Percentiles rank a stretch among this genome's conserved stretches.
These are phyloP conservation scores for Halyomorpha halys DNA, from an alignment of 1,140 invertebrate species.

Conservation along the genomic window DNA sequence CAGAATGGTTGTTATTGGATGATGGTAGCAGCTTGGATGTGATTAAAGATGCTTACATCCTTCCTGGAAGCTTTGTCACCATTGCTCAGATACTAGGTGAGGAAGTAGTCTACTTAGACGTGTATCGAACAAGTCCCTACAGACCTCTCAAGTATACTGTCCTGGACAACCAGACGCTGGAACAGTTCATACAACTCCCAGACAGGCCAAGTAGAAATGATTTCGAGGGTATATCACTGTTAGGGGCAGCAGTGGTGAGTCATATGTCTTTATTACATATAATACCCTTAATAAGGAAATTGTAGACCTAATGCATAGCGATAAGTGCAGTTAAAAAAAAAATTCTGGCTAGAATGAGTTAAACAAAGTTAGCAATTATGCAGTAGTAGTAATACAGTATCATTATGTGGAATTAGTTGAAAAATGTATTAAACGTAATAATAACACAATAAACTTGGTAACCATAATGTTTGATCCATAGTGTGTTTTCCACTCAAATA, in stretches of 20 bases:
- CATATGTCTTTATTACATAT: too few species aligned
- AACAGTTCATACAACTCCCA: neutral
- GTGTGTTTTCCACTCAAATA: too few species aligned
- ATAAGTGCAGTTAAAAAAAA: too few species aligned
- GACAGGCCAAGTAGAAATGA: neutral
- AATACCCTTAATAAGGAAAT: too few species aligned
- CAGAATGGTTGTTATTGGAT: conserved; percentile 16
- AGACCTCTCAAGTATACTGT: neutral
- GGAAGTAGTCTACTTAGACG: conserved; percentile 8
- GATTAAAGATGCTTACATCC: conserved; percentile 4
- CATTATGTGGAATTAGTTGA: too few species aligned
- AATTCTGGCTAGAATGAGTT: too few species aligned
- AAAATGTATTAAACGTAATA: too few species aligned
- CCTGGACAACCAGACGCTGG: neutral
- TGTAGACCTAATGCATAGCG: too few species aligned
- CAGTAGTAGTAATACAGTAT: too few species aligned
- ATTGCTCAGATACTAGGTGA: neutral
- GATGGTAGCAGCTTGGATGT: neutral
- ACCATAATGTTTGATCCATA: too few species aligned
- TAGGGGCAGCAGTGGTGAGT: neutral
- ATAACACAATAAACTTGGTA: too few species aligned
- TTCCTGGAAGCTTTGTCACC: conserved; percentile 15
- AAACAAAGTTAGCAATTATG: too few species aligned
- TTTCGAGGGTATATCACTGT: neutral
- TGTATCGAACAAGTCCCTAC: neutral